A percentile compares a stretch with the other conserved stretches of the same genome.
Conservation (phyloP, 2,888 invertebrate species). For the Zeuzera pyrina region DNA sequence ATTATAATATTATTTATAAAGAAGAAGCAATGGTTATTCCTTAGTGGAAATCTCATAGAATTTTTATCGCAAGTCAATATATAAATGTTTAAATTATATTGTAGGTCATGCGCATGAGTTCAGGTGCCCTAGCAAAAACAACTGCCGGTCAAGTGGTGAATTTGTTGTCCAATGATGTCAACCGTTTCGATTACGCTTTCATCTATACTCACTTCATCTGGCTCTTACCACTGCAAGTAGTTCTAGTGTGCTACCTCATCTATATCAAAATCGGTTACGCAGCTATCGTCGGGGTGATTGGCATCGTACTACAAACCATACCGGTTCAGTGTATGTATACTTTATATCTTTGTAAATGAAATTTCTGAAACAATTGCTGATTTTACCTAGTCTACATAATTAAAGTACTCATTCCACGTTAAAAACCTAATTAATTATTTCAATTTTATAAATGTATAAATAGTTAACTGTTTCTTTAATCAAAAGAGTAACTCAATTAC, state of each 20-base stretch:
- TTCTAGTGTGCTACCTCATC: constrained; percentile 81
- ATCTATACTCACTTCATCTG: constrained; percentile 90
- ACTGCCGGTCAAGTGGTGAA: constrained; percentile 94
- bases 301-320: constrained; percentile 83
- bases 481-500: too few species aligned
- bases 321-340: constrained; percentile 84
- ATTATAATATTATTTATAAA: too few species aligned
- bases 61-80: background rate
- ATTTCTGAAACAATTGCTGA: too few species aligned
- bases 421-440: too few species aligned
- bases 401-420: too few species aligned
- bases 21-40: too few species aligned
- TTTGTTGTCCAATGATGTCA: constrained; percentile 94
- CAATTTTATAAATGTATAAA: too few species aligned
- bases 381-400: too few species aligned
- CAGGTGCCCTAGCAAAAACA: constrained; percentile 88
- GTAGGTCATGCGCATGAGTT: constrained; percentile 79
- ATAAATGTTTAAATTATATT: background rate
- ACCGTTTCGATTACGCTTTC: constrained; percentile 89
- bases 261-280: constrained; percentile 83
- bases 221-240: constrained; percentile 84
- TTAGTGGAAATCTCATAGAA: too few species aligned
- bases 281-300: constrained; percentile 83
- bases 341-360: too few species aligned
- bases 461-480: too few species aligned